Evolutionary conservation across 2,888 invertebrate species (phyloP), one percentile per base, ranked within the genome.

Genomic region (Mythimna albipuncta): DNA sequence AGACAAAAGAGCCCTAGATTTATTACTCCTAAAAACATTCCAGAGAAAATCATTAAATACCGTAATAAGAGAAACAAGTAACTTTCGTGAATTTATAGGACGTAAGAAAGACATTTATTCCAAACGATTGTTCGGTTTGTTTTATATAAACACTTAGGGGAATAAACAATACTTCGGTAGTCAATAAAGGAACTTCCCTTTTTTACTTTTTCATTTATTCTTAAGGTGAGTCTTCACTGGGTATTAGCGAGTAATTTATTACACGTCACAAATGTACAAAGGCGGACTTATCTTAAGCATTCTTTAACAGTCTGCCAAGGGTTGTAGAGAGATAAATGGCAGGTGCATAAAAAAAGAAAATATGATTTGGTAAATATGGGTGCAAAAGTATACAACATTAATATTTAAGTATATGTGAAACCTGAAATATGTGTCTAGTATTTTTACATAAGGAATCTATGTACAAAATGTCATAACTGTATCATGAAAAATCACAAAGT

Each of bases 81-180:
- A 54, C 54, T 41, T 35, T 64, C 11, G 16, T 57, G 26, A 72
- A 76, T 78, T 74, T 64, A 77, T 64, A 52, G 55, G 21, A 70
- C 32, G 71, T 73, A 58, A 67, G 61, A 67, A 57, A 72, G 70
- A 72, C 68, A 71, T 83, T 79, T 75, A 72, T 69, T 75, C n/a
- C 64, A 64, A 63, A 58, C 65, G 67, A 85, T 73, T 77, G 66
- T 71, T 75, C 35, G 65, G 63, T 79, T 74, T 75, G 68, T 73
- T 78, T 72, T 77, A 75, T 79, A 69, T 62, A 77, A 72, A 70
- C 67, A 73, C 85, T 83, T 79, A 77, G 58, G 64, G 55, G 64
- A 79, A 74, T 83, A 81, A 81, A 82, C 72, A 79, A 82, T 76
- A 72, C 78, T 81, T 84, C 47, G 63, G 32, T 59, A 77, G 75